These are phyloP conservation scores for Nomada ferruginata DNA, from an alignment of 2,888 invertebrate species.

Conservation along the genomic window DNA sequence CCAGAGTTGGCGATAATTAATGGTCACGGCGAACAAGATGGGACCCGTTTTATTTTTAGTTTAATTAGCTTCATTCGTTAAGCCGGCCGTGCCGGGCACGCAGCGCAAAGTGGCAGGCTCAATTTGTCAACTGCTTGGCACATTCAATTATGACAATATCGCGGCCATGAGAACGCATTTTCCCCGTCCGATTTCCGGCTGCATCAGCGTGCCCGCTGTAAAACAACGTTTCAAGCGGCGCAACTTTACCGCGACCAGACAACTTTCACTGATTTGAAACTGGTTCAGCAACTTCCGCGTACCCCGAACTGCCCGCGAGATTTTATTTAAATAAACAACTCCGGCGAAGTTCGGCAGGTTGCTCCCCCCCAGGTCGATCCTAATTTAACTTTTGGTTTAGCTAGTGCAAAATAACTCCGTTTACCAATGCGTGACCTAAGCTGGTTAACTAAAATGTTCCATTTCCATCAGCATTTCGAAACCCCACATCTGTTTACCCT, in stretches of 20 bases:
- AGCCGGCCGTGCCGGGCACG: background rate
- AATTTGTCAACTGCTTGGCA: constrained; percentile 29
- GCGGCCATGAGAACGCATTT: constrained; percentile 15
- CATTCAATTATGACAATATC: constrained; percentile 34
- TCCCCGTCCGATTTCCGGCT: constrained; percentile 6
- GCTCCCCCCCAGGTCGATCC: background rate
- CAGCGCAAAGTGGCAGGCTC: background rate
- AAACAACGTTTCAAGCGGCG: background rate
- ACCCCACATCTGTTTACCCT: background rate
- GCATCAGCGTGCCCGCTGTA: background rate
- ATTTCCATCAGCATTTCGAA: too few species aligned
- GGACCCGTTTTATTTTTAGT: constrained; percentile 27
- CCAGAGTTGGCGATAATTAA: constrained; percentile 21
- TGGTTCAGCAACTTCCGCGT: background rate
- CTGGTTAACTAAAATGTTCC: too few species aligned
- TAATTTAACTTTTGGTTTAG: too few species aligned
- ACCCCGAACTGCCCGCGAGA: background rate
- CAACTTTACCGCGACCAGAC: background rate
- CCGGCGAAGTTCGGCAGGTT: too few species aligned
- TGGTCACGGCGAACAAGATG: constrained; percentile 4
- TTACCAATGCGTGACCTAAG: too few species aligned
- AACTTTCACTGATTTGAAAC: background rate
- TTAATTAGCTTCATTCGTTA: constrained; percentile 27
- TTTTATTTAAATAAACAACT: constrained; percentile 1
- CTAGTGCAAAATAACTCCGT: too few species aligned